Evolutionary conservation across 1,140 invertebrate species (phyloP), one percentile per base, ranked within the genome.

Genomic region (Spodoptera litura): DNA sequence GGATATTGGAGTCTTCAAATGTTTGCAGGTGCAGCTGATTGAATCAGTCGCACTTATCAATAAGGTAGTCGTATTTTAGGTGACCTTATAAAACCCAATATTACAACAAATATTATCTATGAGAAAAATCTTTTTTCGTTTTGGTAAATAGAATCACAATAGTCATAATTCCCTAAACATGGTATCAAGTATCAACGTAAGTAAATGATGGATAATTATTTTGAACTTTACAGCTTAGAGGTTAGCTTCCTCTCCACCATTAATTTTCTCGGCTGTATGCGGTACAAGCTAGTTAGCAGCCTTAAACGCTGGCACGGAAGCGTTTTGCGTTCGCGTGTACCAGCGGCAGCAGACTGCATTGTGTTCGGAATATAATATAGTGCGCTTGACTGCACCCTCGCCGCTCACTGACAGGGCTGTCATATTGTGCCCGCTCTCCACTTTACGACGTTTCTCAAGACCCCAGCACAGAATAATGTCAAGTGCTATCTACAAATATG

Each of bases 341-440:
- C 81, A 82, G 72, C 78, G 78, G 79, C 79, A 79, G 58, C 78
- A 64, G 74, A 72, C 78, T 83, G 81, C 81, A 88, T 89, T 90
- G 88, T 87, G 81, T 84, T 84, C 83, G 77, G 44, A 78, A 87
- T 88, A 88, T 89, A 89, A 89, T 87, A 88, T 85, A 89, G 83
- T 82, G 83, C 85, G 86, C 87, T 90, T 81, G 79, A 88, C 83
- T 91, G 85, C 87, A 78, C 78, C 64, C 72, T 44, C 6, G 38
- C 66, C 55, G 53, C 27, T 73, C 70, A 25, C 70, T 76, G 25
- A 31, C 51, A 76, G 73, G 73, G 73, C 44, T 76, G 73, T 61
- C 73, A 20, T 38, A 58, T 59, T 73, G 53, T 68, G 44, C 64
- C 27, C 64, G 44, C 15, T 68, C 64, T 51, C 59, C 59, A 25